Evolutionary conservation across 2,113 vertebrate species (phyloP).

Genomic region (Proterorhinus semilunaris): DNA sequence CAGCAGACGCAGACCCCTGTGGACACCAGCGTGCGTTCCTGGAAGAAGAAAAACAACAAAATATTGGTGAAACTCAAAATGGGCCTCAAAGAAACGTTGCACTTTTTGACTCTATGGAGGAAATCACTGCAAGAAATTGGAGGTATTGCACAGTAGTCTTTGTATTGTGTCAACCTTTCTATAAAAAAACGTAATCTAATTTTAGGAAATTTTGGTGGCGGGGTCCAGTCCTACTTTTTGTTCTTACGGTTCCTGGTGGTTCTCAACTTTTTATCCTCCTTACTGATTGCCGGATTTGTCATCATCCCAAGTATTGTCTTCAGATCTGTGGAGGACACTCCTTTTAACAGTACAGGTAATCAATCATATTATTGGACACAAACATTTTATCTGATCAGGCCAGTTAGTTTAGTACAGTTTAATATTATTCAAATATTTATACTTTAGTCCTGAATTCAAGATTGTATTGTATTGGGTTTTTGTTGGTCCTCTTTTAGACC

Average conservation of each 20-base stretch:
- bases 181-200: neutral
- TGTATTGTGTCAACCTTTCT: neutral
- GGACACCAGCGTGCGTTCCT: constrained; percentile 60
- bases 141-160: constrained; percentile 56
- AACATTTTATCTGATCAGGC: too few relatives aligned
- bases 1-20: constrained; percentile 66
- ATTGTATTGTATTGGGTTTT: neutral
- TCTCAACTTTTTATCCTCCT: constrained; percentile 81
- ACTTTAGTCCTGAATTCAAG: too few relatives aligned
- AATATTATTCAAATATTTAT: too few relatives aligned
- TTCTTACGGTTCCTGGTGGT: constrained; percentile 86
- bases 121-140: constrained; percentile 75
- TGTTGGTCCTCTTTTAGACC: neutral
- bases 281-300: constrained; percentile 77
- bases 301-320: constrained; percentile 76
- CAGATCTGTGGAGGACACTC: constrained; percentile 22
- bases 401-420: too few relatives aligned
- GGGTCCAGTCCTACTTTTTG: constrained; percentile 84
- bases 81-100: constrained; percentile 23
- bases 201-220: constrained; percentile 87
- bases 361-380: too few relatives aligned
- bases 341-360: constrained; percentile 53
- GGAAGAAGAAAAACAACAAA: constrained; percentile 60
- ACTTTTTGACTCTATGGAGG: constrained; percentile 68
- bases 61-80: constrained; percentile 44